These are phyloP conservation scores for Nyctibius bracteatus DNA, from an alignment of 2,113 vertebrate genomes.

Conservation along the genomic window DNA sequence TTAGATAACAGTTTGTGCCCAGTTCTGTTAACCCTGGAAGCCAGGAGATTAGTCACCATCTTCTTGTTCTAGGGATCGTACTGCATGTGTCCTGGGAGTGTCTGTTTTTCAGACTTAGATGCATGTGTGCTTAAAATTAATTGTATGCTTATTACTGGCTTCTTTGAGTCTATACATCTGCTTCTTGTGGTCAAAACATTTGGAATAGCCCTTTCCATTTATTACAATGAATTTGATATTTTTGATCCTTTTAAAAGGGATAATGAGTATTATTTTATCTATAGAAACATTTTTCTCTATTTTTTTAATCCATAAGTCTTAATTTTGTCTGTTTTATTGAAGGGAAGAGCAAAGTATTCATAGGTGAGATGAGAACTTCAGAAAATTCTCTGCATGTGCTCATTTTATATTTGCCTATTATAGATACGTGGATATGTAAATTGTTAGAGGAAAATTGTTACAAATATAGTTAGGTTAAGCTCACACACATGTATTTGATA, in stretches of 20 bases:
- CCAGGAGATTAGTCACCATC: background rate
- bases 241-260: background rate
- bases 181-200: background rate
- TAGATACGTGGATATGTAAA: accelerated
- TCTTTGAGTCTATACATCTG: accelerated
- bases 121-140: background rate
- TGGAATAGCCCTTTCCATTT: accelerated
- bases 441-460: background rate
- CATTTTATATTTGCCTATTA: background rate
- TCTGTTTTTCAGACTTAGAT: accelerated
- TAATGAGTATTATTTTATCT: background rate
- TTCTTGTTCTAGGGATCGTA: background rate
- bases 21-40: background rate
- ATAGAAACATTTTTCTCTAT: accelerated
- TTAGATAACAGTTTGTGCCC: background rate
- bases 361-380: background rate
- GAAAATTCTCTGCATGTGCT: background rate
- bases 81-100: background rate
- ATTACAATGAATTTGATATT: background rate
- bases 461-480: background rate
- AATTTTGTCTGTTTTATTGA: background rate
- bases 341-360: background rate
- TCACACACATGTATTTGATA: background rate
- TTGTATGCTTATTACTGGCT: background rate
- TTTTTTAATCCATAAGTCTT: background rate